phyloP scores from a whole-genome alignment of 2,113 vertebrate genomes.

The Amblyopsis rosae region DNA sequence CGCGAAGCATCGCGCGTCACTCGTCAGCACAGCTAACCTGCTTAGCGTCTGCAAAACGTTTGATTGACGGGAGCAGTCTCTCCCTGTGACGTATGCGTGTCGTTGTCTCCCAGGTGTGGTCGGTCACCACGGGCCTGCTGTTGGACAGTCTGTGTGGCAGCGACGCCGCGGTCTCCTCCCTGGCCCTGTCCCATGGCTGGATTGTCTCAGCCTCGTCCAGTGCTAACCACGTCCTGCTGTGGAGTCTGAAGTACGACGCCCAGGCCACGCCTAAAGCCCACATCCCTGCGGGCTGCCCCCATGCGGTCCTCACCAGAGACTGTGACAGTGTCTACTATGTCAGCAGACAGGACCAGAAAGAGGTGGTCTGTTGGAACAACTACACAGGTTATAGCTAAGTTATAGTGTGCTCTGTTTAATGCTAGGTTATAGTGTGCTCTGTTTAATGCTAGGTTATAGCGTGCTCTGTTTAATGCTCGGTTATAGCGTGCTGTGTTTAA shows the following conservation, averaged over 20 bases:
- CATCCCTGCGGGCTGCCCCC: slow-evolving; percentile 69
- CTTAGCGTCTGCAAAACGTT: background rate
- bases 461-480: too few species aligned
- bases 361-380: slow-evolving; percentile 81
- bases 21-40: too few species aligned
- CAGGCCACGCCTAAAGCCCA: slow-evolving; percentile 44
- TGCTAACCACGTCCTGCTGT: slow-evolving; percentile 61
- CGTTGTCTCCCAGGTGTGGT: slow-evolving; percentile 79
- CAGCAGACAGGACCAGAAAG: slow-evolving; percentile 61
- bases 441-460: too few species aligned
- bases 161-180: slow-evolving; percentile 63
- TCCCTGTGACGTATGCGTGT: background rate
- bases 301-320: slow-evolving; percentile 62
- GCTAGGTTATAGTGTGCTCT: too few species aligned
- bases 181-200: slow-evolving; percentile 45
- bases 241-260: slow-evolving; percentile 70
- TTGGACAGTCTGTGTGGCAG: slow-evolving; percentile 69
- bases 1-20: too few species aligned
- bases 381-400: slow-evolving; percentile 67
- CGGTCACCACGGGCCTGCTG: slow-evolving; percentile 75
- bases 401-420: too few species aligned
- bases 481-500: too few species aligned
- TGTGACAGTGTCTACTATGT: slow-evolving; percentile 74
- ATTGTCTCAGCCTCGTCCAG: slow-evolving; percentile 76
- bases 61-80: background rate